Evolutionary conservation across 2,113 vertebrate genomes (phyloP), one percentile per base, ranked within the genome.

Genomic region (Siphamia tubifer): DNA sequence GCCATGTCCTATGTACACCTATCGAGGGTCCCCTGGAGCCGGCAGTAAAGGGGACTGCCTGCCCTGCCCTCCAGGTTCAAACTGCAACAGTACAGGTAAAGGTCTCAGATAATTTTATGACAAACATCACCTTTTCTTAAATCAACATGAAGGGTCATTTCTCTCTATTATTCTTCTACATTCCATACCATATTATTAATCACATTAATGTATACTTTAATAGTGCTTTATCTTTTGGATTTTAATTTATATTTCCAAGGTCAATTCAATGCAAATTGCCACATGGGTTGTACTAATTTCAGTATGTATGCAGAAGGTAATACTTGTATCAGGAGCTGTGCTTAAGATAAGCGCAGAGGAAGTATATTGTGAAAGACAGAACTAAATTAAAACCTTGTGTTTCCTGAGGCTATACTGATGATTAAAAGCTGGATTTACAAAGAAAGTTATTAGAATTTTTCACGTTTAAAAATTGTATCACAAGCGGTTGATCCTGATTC

Each of bases 1-100:
- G 72, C 62, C 91, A 4, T 98, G 96, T 63, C 95, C 96, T 6
- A 40, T 87, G 0, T 90, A 92, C 15, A 95, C 94, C 6, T 96
- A 94, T 71, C 91, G 90, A 35, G 48, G 84, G 42, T 62, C 61
- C 0, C 81, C 79, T 8, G 94, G 95, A 35, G 93, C 94, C 13
- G 86, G 84, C 66, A 94, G 90, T 68, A 90, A 53, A 62, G 82
- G 85, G 0, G 92, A 95, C 39, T 96, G 96, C 89, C 90, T 93
- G 3, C 79, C 87, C 0, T 97, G 95, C 52, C 95, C 94, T 0
- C 65, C 94, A 0, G 94, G 95, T 6, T 94, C 90, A 40, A 88
- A 86, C 68, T 98, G 96, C 69, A 92, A 91, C 10, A 83, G 54
- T 53, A 90, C 92, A 93, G 93, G 94, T 95, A 16, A 10, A 63